Evolutionary conservation across 2,888 invertebrate genomes (phyloP).

Genomic region (Noctua pronuba): DNA sequence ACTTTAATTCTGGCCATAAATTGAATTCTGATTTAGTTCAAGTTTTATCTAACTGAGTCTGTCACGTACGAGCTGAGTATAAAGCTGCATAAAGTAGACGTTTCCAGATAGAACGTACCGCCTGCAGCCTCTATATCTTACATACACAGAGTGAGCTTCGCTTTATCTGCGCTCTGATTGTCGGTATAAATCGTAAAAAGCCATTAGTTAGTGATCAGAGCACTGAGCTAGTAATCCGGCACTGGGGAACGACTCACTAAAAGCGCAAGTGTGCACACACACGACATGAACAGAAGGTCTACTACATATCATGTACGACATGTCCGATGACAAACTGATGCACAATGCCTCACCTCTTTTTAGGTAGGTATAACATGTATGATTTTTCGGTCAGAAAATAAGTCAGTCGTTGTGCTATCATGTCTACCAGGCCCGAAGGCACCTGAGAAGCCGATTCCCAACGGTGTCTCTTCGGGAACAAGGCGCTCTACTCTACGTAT

Average conservation of each 20-base stretch:
- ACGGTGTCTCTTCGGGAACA: neutral
- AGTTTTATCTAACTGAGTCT: slow-evolving; percentile 10
- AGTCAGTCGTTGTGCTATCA: too few relatives aligned
- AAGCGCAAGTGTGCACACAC: slow-evolving; percentile 12
- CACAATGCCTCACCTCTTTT: neutral
- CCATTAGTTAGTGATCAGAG: slow-evolving; percentile 57
- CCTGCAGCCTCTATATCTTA: slow-evolving; percentile 11
- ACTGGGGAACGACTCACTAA: slow-evolving; percentile 41
- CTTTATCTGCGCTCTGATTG: slow-evolving; percentile 18
- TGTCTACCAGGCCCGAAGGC: neutral
- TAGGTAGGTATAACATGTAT: too few relatives aligned
- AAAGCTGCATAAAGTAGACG: slow-evolving; percentile 1
- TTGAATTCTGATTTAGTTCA: slow-evolving; percentile 3
- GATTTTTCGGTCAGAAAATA: neutral
- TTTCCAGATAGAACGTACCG: neutral
- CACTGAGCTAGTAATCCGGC: slow-evolving; percentile 51
- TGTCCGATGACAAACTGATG: neutral
- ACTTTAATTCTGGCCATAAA: neutral
- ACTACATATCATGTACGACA: neutral
- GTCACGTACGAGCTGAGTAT: neutral
- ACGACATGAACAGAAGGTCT: slow-evolving; percentile 23
- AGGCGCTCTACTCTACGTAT: neutral
- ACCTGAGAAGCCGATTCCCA: neutral
- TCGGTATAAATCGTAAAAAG: slow-evolving; percentile 48
- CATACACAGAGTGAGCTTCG: slow-evolving; percentile 11